A percentile compares a stretch with the other conserved stretches of the same genome.
Evolutionary conservation across 2,797 vertebrate genomes (phyloP).

Genomic region (Eidolon dupreanum): DNA sequence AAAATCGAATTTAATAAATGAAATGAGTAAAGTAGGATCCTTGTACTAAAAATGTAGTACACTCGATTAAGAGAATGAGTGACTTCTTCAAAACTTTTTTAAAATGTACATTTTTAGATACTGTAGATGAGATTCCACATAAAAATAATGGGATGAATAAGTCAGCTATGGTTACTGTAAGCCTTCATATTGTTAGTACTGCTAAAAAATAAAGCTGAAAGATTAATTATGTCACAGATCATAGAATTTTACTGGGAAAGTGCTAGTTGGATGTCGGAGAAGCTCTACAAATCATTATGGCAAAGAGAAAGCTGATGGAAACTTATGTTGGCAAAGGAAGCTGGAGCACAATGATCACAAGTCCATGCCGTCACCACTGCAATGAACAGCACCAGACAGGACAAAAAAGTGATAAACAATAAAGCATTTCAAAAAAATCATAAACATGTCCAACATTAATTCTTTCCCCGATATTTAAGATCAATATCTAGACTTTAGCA

Average conservation of each 20-base stretch:
- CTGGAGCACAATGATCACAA: background rate
- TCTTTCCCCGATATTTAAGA: background rate
- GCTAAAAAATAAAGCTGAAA: background rate
- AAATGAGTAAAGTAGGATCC: background rate
- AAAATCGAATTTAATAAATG: background rate
- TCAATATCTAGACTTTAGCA: background rate
- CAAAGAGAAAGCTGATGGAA: background rate
- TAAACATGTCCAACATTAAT: background rate
- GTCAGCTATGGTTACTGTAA: background rate
- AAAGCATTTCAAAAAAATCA: background rate
- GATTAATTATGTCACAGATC: background rate
- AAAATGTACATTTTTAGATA: background rate
- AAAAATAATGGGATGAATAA: background rate
- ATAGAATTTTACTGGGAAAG: background rate
- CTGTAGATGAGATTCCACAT: background rate
- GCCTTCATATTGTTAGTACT: background rate
- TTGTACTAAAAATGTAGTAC: background rate
- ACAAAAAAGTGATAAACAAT: background rate
- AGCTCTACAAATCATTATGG: background rate
- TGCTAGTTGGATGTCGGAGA: background rate
- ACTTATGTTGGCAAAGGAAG: background rate
- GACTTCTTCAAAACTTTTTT: background rate
- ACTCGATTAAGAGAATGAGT: background rate
- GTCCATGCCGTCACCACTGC: too few relatives aligned
- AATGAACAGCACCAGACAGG: background rate